Evolutionary conservation across 2,797 vertebrate species (phyloP), one percentile per base, ranked within the genome.

Genomic region (Typhlichthys subterraneus): DNA sequence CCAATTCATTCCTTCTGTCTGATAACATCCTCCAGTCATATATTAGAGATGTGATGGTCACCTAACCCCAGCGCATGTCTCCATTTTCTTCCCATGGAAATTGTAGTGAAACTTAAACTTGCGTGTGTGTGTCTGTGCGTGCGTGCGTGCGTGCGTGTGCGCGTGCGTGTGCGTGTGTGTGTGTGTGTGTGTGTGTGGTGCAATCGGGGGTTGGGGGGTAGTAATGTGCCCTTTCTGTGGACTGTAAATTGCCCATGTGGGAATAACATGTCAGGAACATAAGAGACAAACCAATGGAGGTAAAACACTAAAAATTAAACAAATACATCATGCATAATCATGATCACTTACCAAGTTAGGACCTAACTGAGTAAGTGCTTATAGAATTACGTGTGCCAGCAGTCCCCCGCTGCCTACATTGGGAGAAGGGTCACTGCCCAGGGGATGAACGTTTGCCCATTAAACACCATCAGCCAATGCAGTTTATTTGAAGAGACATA

Each of bases 401-500:
- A 56, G 23, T 53, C 72, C 62, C 65, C 73, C 63, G 60, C 57
- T 56, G 70, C 72, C 64, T 52, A 65, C 73, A 64, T 51, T 64
- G 71, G 45, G 64, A 29, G 74, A 69, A 23, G 74, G 84, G 84
- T 87, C 84, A 77, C 45, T 29, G 78, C 87, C 83, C 85, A 60
- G 61, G 86, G 88, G 88, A 82, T 58, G 12, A 1, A 77, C 82
- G 73, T 85, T 79, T 80, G 70, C 79, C 81, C 80, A 82, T 89
- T 90, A 89, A 90, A 85, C 82, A 87, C 82, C 75, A 89, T 90
- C 85, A 88, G 79, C 84, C 77, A 71, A 75, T 78, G 60, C 38
- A 31, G 84, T 81, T 90, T 90, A 85, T 88, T 87, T 88, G 86
- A 83, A 78, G 65, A 88, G 87, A 90, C 80, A 86, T 81, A 70